phyloP scores from a whole-genome alignment of 1,140 invertebrate genomes.

The Amphibalanus amphitrite region DNA sequence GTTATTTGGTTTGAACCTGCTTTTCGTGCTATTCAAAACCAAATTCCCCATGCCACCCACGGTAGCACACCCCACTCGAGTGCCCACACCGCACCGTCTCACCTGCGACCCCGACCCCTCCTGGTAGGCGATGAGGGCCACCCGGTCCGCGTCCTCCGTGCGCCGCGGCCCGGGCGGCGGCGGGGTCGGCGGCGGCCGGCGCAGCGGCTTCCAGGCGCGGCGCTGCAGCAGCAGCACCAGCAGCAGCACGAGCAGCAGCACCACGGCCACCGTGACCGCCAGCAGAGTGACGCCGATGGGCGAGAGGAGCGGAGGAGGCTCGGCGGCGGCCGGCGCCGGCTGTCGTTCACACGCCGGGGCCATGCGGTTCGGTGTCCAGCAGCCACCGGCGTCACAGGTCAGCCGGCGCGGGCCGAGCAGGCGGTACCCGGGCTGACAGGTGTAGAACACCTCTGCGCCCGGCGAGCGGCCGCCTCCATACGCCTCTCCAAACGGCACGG shows the following conservation, averaged over 20 bases:
- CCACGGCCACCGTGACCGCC: conserved; percentile 28
- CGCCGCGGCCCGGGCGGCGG: conserved; percentile 9
- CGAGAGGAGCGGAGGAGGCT: conserved; percentile 14
- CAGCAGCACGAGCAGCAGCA: conserved; percentile 20
- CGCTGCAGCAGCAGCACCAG: conserved; percentile 29
- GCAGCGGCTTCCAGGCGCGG: conserved; percentile 25
- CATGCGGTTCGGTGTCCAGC: conserved; percentile 27
- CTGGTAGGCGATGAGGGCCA: conserved; percentile 31
- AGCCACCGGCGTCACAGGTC: conserved; percentile 27
- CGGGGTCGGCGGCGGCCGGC: conserved; percentile 18
- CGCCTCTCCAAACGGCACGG: conserved; percentile 17
- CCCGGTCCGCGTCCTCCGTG: conserved; percentile 24
- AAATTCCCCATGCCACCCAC: too few relatives aligned
- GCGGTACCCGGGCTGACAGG: conserved; percentile 27
- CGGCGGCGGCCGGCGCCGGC: conserved; percentile 8
- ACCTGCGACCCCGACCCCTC: conserved; percentile 24
- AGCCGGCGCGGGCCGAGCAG: conserved; percentile 25
- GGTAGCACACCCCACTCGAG: too few relatives aligned
- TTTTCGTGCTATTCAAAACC: too few relatives aligned
- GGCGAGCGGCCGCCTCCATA: conserved; percentile 7
- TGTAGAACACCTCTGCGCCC: conserved; percentile 22
- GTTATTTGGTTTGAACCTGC: too few relatives aligned
- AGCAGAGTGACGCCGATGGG: conserved; percentile 30
- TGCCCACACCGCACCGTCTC: conserved; percentile 5
- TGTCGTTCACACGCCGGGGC: conserved; percentile 18